Evolutionary conservation across 2,797 vertebrate species (phyloP).

Genomic region (Podargus strigoides): DNA sequence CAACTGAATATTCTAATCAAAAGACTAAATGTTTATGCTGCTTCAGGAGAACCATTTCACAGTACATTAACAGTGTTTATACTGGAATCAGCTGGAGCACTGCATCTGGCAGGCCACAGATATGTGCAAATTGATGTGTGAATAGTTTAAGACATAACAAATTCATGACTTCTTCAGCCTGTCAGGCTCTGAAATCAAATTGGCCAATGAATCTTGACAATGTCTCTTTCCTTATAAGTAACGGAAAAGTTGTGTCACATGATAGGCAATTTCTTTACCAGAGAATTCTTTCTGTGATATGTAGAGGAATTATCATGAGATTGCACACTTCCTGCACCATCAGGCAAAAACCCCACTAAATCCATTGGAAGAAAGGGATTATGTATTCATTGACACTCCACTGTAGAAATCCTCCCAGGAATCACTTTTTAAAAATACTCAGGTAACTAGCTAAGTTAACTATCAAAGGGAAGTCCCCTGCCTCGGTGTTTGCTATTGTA

Average conservation of each 20-base stretch:
- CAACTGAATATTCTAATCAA: conserved; percentile 13
- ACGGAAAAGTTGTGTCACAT: neutral
- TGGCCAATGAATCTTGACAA: neutral
- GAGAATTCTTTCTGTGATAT: neutral
- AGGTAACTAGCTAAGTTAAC: neutral
- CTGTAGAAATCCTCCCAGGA: neutral
- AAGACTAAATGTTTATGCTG: conserved; percentile 44
- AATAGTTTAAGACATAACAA: neutral
- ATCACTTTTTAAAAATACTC: neutral
- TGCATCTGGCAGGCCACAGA: neutral
- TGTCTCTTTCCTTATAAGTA: neutral
- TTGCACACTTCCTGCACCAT: neutral
- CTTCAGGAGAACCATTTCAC: conserved; percentile 53
- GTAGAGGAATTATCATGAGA: neutral
- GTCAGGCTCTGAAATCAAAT: neutral
- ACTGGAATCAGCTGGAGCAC: conserved; percentile 14
- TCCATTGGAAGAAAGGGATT: neutral
- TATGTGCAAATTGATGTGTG: neutral
- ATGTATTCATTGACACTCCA: neutral
- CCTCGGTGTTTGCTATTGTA: neutral
- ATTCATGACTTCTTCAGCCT: neutral
- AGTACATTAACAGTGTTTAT: conserved; percentile 51
- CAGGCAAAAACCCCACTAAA: neutral
- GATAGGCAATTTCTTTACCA: neutral
- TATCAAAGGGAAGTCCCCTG: neutral